A percentile compares a stretch with the other conserved stretches of the same genome.
Conservation (phyloP, 2,888 invertebrate genomes). For the Cerceris ruficornis region DNA sequence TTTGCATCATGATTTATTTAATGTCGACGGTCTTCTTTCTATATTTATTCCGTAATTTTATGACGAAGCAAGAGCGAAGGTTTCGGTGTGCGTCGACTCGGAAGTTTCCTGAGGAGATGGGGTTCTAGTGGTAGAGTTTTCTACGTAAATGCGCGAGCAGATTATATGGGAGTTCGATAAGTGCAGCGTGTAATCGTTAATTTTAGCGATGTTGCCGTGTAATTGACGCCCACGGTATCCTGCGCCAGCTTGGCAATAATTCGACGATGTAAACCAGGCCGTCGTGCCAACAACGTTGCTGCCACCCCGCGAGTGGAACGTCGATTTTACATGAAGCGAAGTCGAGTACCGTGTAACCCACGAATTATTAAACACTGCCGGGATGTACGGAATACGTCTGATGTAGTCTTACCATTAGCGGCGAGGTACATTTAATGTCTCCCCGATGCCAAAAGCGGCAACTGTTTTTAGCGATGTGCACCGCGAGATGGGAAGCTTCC, state of each 20-base stretch:
- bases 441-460: neutral
- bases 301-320: constrained; percentile 31
- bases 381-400: neutral
- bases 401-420: neutral
- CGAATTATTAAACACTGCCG: constrained; percentile 45
- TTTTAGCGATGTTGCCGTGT: constrained; percentile 60
- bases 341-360: constrained; percentile 25
- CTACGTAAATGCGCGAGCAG: neutral
- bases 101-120: constrained; percentile 15
- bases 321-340: constrained; percentile 53
- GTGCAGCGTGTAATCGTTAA: constrained; percentile 57
- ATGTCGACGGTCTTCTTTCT: too few species aligned
- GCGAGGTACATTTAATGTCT: neutral
- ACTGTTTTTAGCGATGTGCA: neutral
- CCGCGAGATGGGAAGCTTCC: too few species aligned
- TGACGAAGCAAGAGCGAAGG: too few species aligned
- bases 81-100: too few species aligned
- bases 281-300: constrained; percentile 46
- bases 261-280: constrained; percentile 57
- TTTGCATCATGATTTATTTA: too few species aligned
- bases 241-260: constrained; percentile 65
- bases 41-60: too few species aligned
- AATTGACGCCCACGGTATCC: constrained; percentile 53
- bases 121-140: constrained; percentile 25
- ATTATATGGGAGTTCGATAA: constrained; percentile 12